A percentile compares a stretch with the other conserved stretches of the same genome.
Conservation (phyloP, 2,888 invertebrate genomes). For the Sthenelais limicola region DNA sequence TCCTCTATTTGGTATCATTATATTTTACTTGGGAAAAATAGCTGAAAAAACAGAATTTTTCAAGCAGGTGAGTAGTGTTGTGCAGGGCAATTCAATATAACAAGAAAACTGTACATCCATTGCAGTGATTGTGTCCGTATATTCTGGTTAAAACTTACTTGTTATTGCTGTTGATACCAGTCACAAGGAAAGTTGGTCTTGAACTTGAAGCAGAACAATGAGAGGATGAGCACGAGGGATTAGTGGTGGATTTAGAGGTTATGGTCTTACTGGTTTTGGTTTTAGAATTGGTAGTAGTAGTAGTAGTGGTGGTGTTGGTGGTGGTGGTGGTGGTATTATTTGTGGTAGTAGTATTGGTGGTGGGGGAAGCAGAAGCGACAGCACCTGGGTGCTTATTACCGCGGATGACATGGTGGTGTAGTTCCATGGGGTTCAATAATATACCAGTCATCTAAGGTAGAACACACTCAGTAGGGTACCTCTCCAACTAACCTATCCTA, state of each 20-base stretch:
- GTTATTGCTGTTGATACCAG: constrained; percentile 16
- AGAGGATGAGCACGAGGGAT: constrained; percentile 27
- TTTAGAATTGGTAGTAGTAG: constrained; percentile 1
- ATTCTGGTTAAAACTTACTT: constrained; percentile 8
- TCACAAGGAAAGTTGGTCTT: constrained; percentile 14
- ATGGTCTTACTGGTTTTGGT: constrained; percentile 17
- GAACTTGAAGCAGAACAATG: constrained; percentile 8
- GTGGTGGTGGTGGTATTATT: constrained; percentile 6
- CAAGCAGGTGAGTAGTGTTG: too few relatives aligned
- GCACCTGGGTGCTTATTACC: neutral
- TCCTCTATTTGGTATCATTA: too few relatives aligned
- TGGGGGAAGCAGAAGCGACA: neutral
- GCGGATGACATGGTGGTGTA: neutral
- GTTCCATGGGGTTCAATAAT: neutral
- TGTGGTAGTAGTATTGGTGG: constrained; percentile 2
- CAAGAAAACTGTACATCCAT: too few relatives aligned
- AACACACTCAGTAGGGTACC: neutral
- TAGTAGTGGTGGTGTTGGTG: constrained; percentile 26
- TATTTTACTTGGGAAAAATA: too few relatives aligned
- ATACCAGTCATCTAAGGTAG: neutral
- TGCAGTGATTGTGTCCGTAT: too few relatives aligned
- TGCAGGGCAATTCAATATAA: too few relatives aligned
- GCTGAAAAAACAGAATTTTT: too few relatives aligned
- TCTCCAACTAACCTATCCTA: neutral
- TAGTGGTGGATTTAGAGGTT: constrained; percentile 9